These are phyloP conservation scores for Mionectes macconnelli DNA, from an alignment of 2,113 vertebrate genomes.

Conservation along the genomic window DNA sequence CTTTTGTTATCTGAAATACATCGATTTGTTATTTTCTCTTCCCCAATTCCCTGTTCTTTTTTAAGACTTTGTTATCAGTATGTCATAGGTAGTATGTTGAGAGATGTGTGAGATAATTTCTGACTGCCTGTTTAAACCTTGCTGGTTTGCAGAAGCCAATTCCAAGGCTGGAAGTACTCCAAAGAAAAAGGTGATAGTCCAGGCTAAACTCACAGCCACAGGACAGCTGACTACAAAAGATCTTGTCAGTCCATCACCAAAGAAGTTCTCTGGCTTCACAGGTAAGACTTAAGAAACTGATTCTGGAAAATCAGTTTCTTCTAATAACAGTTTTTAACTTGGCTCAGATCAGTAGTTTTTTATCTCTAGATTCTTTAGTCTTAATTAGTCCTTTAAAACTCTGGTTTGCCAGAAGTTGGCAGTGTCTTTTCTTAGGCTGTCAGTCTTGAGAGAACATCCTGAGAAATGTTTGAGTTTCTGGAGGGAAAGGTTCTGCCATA, in stretches of 20 bases:
- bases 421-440: not conserved
- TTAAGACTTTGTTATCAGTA: not conserved
- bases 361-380: not conserved
- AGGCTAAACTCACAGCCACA: constrained; percentile 82
- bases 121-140: not conserved
- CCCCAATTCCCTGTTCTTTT: not conserved
- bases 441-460: not conserved
- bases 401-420: not conserved
- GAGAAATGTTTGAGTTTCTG: not conserved
- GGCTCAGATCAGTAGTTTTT: not conserved
- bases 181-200: constrained; percentile 87
- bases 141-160: constrained; percentile 78
- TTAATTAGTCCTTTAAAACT: not conserved
- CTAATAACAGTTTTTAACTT: not conserved
- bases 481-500: not conserved
- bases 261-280: constrained; percentile 95
- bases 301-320: not conserved
- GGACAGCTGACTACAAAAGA: constrained; percentile 73
- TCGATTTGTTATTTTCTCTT: not conserved
- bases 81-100: not conserved
- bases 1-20: not conserved
- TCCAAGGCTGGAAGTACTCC: constrained; percentile 83
- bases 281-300: constrained; percentile 70
- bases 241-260: constrained; percentile 78
- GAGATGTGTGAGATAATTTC: not conserved